phyloP scores from a whole-genome alignment of 2,888 invertebrate genomes.

The Morpho deidamia region DNA sequence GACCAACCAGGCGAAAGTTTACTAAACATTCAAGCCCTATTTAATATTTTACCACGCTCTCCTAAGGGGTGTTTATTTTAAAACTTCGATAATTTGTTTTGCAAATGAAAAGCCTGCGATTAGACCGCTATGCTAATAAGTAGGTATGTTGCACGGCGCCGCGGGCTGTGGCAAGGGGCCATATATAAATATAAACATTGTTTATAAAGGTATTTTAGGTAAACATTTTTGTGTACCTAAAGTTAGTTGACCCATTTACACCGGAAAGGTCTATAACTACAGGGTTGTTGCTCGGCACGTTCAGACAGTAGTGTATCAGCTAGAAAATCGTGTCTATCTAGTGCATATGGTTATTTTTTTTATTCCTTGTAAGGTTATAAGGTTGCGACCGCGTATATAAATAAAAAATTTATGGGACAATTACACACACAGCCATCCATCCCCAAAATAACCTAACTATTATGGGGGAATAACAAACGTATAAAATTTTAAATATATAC shows the following conservation, averaged over 20 bases:
- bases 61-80: slow-evolving; percentile 13
- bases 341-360: too few relatives aligned
- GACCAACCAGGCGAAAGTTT: too few relatives aligned
- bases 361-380: too few relatives aligned
- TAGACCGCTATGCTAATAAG: slow-evolving; percentile 14
- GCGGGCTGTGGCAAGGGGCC: slow-evolving; percentile 1
- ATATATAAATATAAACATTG: slow-evolving; percentile 5
- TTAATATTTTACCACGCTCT: too few relatives aligned
- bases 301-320: not conserved
- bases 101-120: slow-evolving; percentile 12
- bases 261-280: not conserved
- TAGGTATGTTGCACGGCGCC: slow-evolving; percentile 8
- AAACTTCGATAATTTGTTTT: slow-evolving; percentile 18
- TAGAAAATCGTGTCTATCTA: too few relatives aligned
- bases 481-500: too few relatives aligned
- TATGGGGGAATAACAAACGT: too few relatives aligned
- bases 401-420: too few relatives aligned
- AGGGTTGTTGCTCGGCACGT: not conserved
- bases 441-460: too few relatives aligned
- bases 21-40: too few relatives aligned
- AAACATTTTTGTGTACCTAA: not conserved
- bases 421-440: too few relatives aligned
- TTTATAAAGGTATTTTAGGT: not conserved
- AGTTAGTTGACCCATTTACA: not conserved
- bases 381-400: too few relatives aligned